Evolutionary conservation across 2,113 vertebrate species (phyloP).

Genomic region (Cinclus cinclus): DNA sequence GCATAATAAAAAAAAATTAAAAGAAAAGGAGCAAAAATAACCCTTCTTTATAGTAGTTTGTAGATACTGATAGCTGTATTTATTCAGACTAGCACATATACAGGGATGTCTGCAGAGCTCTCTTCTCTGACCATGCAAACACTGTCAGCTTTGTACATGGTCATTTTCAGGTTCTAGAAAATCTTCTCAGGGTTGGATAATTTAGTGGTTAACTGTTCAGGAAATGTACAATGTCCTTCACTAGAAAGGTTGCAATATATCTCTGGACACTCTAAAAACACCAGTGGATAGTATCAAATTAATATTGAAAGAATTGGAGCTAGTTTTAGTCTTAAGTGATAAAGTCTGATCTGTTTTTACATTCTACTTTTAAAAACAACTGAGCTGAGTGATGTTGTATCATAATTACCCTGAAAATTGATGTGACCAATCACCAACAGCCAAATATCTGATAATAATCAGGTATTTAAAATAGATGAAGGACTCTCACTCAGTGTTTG

Average conservation of each 20-base stretch:
- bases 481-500: background rate
- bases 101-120: background rate
- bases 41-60: background rate
- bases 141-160: background rate
- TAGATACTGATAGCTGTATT: background rate
- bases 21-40: background rate
- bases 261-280: background rate
- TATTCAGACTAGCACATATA: background rate
- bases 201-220: background rate
- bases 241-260: background rate
- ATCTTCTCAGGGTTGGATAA: background rate
- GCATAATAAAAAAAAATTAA: background rate
- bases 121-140: background rate
- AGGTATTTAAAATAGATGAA: background rate
- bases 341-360: background rate
- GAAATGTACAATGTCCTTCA: rapidly evolving
- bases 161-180: background rate
- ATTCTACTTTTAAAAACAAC: background rate
- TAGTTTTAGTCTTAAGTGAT: background rate
- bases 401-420: background rate
- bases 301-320: background rate
- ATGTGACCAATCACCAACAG: background rate
- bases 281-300: background rate
- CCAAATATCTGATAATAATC: background rate
- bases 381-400: background rate